Evolutionary conservation across 1,140 invertebrate genomes (phyloP).

Genomic region (Melipona quadrifasciata): DNA sequence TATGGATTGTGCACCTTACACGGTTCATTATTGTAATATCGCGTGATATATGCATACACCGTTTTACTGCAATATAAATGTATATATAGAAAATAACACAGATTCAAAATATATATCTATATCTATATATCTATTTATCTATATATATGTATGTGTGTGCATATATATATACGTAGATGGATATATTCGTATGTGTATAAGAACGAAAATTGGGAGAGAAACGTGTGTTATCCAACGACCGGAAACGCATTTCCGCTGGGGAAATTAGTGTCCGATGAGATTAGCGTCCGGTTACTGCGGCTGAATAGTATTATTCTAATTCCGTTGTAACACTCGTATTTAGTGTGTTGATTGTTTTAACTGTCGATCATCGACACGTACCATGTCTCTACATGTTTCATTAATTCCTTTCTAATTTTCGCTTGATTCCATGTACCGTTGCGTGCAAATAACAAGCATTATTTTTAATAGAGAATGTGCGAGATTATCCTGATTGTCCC

Average conservation of each 20-base stretch:
- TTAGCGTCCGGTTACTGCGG: background rate
- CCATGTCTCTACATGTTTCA: background rate
- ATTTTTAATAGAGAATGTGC: slow-evolving; percentile 1
- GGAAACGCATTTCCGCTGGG: slow-evolving; percentile 75
- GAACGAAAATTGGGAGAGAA: slow-evolving; percentile 75
- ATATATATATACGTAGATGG: slow-evolving; percentile 27
- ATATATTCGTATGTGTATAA: slow-evolving; percentile 72
- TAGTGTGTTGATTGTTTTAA: background rate
- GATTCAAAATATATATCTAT: slow-evolving; percentile 59
- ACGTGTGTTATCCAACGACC: slow-evolving; percentile 56
- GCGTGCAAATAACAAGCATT: slow-evolving; percentile 20
- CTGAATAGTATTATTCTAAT: background rate
- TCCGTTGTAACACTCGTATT: background rate
- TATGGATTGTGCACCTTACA: slow-evolving; percentile 36
- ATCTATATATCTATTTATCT: background rate
- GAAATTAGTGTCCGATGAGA: slow-evolving; percentile 7
- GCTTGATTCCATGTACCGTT: slow-evolving; percentile 1
- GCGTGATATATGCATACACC: slow-evolving; percentile 67
- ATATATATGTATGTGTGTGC: slow-evolving; percentile 32
- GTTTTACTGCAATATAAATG: slow-evolving; percentile 81
- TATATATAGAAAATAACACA: slow-evolving; percentile 78
- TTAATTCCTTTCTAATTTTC: slow-evolving; percentile 8
- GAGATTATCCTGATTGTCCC: slow-evolving; percentile 5
- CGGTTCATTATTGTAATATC: slow-evolving; percentile 46
- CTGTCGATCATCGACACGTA: background rate